phyloP scores from a whole-genome alignment of 2,113 vertebrate genomes.

The Pituophis catenifer region DNA sequence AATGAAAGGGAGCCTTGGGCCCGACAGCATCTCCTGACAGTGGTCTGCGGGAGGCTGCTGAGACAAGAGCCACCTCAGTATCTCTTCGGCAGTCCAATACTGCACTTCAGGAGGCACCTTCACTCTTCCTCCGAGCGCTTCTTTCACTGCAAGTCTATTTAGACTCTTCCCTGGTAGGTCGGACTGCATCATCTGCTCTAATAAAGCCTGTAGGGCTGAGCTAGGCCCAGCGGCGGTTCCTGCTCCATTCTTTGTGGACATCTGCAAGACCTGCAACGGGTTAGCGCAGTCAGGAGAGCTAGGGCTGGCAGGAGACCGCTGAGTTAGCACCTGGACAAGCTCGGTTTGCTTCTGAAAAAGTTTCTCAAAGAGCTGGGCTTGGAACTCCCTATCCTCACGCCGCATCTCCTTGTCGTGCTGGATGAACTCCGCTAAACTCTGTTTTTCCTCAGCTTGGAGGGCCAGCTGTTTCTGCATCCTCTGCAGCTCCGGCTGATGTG shows the following conservation, averaged over 20 bases:
- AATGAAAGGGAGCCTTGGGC: background rate
- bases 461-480: conserved; percentile 16
- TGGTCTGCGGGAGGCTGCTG: conserved; percentile 13
- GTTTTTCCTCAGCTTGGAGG: conserved; percentile 12
- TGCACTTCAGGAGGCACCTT: conserved; percentile 14
- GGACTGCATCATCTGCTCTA: conserved; percentile 18
- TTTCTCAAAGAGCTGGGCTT: conserved; percentile 27
- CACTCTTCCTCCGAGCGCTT: background rate
- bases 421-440: conserved; percentile 17
- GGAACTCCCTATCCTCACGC: conserved; percentile 23
- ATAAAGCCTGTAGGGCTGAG: background rate
- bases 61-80: conserved; percentile 25
- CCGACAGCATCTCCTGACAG: background rate
- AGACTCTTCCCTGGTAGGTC: background rate
- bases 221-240: background rate
- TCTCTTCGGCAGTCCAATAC: conserved; percentile 23
- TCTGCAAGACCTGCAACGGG: background rate
- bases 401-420: conserved; percentile 24
- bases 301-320: conserved; percentile 6
- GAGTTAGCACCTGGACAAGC: conserved; percentile 11
- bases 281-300: background rate
- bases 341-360: conserved; percentile 22
- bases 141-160: background rate
- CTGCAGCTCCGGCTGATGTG: conserved; percentile 9
- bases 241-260: background rate